Conservation (phyloP, 1,140 invertebrate genomes). For the Aricia agestis region DNA sequence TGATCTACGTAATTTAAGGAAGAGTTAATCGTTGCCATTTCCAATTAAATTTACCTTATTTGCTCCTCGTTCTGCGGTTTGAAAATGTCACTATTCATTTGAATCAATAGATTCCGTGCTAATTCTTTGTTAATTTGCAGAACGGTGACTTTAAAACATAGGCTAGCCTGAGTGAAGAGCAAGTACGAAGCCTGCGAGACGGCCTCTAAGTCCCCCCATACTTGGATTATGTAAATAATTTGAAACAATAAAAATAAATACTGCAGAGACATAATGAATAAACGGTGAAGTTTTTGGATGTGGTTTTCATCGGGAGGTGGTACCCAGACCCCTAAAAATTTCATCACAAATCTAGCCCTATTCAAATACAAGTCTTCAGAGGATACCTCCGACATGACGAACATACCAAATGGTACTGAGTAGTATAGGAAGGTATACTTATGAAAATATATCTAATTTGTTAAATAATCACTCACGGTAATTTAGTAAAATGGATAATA, state of each 20-base stretch:
- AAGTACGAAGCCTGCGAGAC: conserved; percentile 58
- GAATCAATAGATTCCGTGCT: conserved; percentile 40
- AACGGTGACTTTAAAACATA: conserved; percentile 63
- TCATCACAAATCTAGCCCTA: conserved; percentile 61
- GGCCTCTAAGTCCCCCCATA: conserved; percentile 60
- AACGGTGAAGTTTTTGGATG: conserved; percentile 40
- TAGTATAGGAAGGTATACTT: neutral
- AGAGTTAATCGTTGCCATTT: neutral
- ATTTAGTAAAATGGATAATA: neutral
- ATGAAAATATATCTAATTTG: neutral
- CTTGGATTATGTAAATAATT: conserved; percentile 52
- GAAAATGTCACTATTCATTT: conserved; percentile 55
- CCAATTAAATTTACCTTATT: conserved; percentile 36
- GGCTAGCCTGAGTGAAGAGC: conserved; percentile 60
- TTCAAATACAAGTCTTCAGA: conserved; percentile 54
- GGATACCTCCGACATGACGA: conserved; percentile 26
- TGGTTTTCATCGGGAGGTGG: conserved; percentile 38
- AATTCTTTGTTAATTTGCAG: conserved; percentile 47
- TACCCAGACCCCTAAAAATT: conserved; percentile 58
- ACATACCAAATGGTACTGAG: neutral
- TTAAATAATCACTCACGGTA: neutral
- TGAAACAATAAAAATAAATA: conserved; percentile 62
- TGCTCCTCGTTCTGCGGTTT: conserved; percentile 42
- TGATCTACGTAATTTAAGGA: neutral
- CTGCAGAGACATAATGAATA: conserved; percentile 58